phyloP scores from a whole-genome alignment of 2,797 vertebrate genomes.

The Thalassophryne amazonica region DNA sequence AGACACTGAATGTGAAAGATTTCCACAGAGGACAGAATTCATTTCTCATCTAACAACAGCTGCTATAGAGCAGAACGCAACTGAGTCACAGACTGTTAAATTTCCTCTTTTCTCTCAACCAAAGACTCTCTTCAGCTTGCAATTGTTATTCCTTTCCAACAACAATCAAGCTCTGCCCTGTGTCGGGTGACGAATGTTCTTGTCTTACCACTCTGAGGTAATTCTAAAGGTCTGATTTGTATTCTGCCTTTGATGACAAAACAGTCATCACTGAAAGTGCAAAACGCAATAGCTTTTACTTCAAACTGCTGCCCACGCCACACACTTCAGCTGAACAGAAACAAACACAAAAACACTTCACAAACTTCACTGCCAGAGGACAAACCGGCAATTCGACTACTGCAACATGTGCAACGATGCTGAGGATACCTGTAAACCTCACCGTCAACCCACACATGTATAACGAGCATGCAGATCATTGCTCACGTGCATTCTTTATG shows the following conservation, averaged over 20 bases:
- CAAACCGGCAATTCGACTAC: background rate
- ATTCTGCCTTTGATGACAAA: conserved; percentile 11
- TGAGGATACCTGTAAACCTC: too few species aligned
- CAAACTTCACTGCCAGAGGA: conserved; percentile 1
- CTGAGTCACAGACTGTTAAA: background rate
- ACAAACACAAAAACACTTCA: conserved; percentile 28
- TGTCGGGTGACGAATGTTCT: background rate
- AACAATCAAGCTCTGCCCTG: background rate
- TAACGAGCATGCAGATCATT: too few species aligned
- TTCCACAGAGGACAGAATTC: background rate
- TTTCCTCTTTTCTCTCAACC: background rate
- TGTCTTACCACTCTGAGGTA: conserved; percentile 11
- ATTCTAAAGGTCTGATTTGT: conserved; percentile 1
- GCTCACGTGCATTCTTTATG: too few species aligned
- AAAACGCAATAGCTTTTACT: background rate
- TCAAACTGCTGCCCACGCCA: conserved; percentile 24
- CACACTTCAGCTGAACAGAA: conserved; percentile 11
- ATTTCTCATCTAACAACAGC: background rate
- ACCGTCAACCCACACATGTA: too few species aligned
- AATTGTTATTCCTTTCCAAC: background rate
- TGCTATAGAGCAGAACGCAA: too few species aligned
- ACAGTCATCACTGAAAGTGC: conserved; percentile 12
- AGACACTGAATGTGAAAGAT: too few species aligned
- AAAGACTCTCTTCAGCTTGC: background rate
- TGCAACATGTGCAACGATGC: background rate